Conservation (phyloP, 2,888 invertebrate species). For the Eurytoma californica region DNA sequence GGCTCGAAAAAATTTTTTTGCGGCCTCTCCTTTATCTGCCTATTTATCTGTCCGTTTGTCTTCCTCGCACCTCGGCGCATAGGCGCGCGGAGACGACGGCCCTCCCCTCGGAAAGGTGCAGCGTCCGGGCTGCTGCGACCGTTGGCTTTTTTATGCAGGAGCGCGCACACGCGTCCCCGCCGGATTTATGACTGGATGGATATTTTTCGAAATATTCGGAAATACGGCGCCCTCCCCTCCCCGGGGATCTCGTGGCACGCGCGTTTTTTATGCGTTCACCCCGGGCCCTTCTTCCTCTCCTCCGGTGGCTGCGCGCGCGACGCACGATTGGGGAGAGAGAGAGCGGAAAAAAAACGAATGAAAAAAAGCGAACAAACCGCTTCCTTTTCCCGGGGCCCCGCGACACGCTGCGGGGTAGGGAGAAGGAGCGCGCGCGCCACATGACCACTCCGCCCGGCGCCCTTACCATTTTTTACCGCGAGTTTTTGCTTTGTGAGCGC, state of each 20-base stretch:
- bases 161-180: constrained; percentile 35
- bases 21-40: constrained; percentile 6
- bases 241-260: constrained; percentile 35
- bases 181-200: constrained; percentile 60
- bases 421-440: constrained; percentile 65
- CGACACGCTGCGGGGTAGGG: constrained; percentile 36
- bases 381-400: constrained; percentile 62
- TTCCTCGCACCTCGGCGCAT: constrained; percentile 29
- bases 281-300: constrained; percentile 48
- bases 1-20: not conserved
- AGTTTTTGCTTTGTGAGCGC: constrained; percentile 62
- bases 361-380: constrained; percentile 60
- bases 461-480: constrained; percentile 64
- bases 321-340: constrained; percentile 45
- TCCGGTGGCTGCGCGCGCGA: constrained; percentile 49
- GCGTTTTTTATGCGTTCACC: constrained; percentile 53
- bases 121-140: constrained; percentile 37
- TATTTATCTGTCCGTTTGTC: constrained; percentile 28
- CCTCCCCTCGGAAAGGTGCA: constrained; percentile 52
- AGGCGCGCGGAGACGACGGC: not conserved
- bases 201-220: constrained; percentile 59
- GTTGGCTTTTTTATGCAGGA: constrained; percentile 53
- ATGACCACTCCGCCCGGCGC: constrained; percentile 62
- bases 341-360: constrained; percentile 48
- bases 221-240: constrained; percentile 53